Evolutionary conservation across 2,797 vertebrate genomes (phyloP).

Genomic region (Necrosyrtes monachus): DNA sequence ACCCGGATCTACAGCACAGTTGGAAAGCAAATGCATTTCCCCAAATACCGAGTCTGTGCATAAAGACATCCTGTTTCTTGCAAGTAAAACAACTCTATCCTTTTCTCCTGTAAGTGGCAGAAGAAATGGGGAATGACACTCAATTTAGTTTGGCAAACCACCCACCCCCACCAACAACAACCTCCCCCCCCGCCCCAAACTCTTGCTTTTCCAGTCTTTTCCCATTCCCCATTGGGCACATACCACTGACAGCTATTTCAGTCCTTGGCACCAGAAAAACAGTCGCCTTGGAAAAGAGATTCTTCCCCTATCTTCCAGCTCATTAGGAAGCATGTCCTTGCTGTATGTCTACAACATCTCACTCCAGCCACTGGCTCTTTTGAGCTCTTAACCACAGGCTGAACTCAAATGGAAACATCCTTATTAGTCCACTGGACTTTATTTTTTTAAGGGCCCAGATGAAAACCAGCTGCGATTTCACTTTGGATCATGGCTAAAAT

Average conservation of each 20-base stretch:
- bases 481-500: neutral
- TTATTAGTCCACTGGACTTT: neutral
- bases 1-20: constrained; percentile 3
- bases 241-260: neutral
- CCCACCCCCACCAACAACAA: fast-evolving
- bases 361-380: neutral
- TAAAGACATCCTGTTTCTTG: constrained; percentile 21
- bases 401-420: neutral
- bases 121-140: neutral
- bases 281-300: neutral
- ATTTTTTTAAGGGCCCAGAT: neutral
- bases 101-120: neutral
- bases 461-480: neutral
- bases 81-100: neutral
- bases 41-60: neutral
- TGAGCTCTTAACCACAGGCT: neutral
- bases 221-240: neutral
- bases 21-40: constrained; percentile 27
- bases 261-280: constrained; percentile 21
- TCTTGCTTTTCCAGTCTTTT: constrained; percentile 13
- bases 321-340: neutral
- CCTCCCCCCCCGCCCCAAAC: neutral
- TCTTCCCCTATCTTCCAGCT: constrained; percentile 1
- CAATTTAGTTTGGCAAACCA: neutral
- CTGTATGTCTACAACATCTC: neutral